Base-by-base conservation (phyloP, 1,140 invertebrate species). In the Drosophila bocki region DNA sequence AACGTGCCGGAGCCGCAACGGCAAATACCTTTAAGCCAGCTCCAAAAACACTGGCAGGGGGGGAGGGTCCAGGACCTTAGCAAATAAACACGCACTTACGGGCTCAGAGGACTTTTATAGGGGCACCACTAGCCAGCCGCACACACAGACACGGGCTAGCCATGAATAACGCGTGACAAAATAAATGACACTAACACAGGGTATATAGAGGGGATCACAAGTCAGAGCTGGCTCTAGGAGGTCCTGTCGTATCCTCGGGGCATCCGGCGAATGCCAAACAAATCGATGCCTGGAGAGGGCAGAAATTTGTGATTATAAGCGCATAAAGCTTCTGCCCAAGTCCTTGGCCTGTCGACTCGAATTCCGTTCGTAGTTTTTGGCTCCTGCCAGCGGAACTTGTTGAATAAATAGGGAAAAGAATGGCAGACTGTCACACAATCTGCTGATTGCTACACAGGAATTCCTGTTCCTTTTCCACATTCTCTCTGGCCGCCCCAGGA, bases 331-430 rank as follows among this genome's bases (percentile, higher is more conserved):
- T 62, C 54, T 61, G 60, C 29, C 48, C 32, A 15, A 54, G 63
- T 79, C 64, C 75, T 65, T 83, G 68, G 61, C 39, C 60, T 80
- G 82, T 67, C 78, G 61, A 44, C 17, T 53, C 47, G 60, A 53
- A 61, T 77, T 58, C 62, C 68, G 74, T 42, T 47, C 44, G 17
- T 69, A 62, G 76, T 84, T 78, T 86, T 86, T 33, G 78, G 60
- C 60, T 58, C 47, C 59, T 53, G 35, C 12, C 26, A 58, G 33
- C 77, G 84, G 80, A 88, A 88, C 85, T 88, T 88, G 84, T 88
- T 88, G 80, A 88, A 88, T 88, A 90, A 88, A 88, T 84, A 90
- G 87, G 84, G 85, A 88, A 88, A 88, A 81, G 85, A 72, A 84
- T 64, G 76, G 67, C 79, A 72, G 68, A 82, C 65, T 78, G 75